phyloP scores from a whole-genome alignment of 2,888 invertebrate species.

The Seira ritae region DNA sequence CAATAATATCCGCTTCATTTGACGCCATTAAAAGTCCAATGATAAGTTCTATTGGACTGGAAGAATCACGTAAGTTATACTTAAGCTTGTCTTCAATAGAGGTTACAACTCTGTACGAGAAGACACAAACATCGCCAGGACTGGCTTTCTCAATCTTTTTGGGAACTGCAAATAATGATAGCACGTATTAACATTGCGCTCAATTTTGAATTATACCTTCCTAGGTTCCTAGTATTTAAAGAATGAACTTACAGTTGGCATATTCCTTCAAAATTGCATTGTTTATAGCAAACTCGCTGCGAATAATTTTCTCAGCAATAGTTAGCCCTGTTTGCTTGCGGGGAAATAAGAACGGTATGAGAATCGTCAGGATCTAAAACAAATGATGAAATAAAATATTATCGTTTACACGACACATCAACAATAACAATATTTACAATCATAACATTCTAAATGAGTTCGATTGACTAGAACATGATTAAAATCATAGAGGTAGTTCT shows the following conservation, averaged over 20 bases:
- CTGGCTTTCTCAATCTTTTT: constrained; percentile 27
- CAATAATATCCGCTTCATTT: constrained; percentile 24
- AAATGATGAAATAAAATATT: not conserved
- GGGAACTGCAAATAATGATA: constrained; percentile 13
- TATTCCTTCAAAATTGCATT: constrained; percentile 75
- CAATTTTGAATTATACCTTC: not conserved
- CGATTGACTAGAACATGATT: no score
- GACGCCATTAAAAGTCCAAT: constrained; percentile 41
- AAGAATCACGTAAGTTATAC: not conserved
- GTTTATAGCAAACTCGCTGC: constrained; percentile 76
- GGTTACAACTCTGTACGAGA: constrained; percentile 49
- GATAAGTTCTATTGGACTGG: constrained; percentile 33
- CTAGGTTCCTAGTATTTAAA: not conserved
- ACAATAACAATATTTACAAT: no score
- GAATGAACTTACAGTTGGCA: constrained; percentile 39
- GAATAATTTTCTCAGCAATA: constrained; percentile 77
- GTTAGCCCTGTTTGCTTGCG: constrained; percentile 76
- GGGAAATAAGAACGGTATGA: constrained; percentile 82
- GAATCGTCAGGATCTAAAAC: constrained; percentile 77
- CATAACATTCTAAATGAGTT: no score
- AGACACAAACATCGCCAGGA: constrained; percentile 57
- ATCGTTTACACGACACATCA: no score
- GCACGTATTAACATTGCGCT: not conserved
- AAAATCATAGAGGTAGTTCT: not conserved
- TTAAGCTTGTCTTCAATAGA: not conserved